phyloP scores from a whole-genome alignment of 1,140 invertebrate species.

The Drosophila kurseongensis region DNA sequence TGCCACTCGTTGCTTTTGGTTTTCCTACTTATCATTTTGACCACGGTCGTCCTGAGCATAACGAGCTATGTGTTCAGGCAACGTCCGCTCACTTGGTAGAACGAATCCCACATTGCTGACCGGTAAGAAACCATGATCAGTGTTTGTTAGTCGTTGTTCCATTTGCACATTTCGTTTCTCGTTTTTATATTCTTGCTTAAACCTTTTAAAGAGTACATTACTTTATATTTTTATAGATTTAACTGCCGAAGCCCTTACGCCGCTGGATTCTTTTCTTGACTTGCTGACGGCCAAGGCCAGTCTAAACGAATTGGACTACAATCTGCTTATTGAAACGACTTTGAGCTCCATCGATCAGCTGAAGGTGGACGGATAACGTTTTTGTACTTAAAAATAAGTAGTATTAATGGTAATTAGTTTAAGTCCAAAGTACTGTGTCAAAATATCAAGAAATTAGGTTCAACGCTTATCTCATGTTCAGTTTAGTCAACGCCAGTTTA shows the following conservation, averaged over 20 bases:
- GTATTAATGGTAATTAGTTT: slow-evolving; percentile 10
- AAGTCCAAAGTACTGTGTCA: slow-evolving; percentile 49
- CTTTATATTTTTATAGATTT: slow-evolving; percentile 86
- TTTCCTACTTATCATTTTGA: slow-evolving; percentile 71
- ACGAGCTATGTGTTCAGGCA: slow-evolving; percentile 45
- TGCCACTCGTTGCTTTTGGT: slow-evolving; percentile 71
- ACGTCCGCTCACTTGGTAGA: slow-evolving; percentile 42
- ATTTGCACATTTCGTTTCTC: background rate
- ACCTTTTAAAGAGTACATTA: background rate
- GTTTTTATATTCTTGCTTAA: background rate
- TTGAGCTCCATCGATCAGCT: slow-evolving; percentile 84
- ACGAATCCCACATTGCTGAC: slow-evolving; percentile 9
- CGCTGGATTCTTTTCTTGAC: slow-evolving; percentile 93
- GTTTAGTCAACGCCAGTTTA: background rate
- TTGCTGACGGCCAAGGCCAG: slow-evolving; percentile 93
- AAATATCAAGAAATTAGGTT: slow-evolving; percentile 22
- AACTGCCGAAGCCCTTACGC: slow-evolving; percentile 90
- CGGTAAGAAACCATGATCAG: slow-evolving; percentile 59
- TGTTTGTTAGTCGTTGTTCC: slow-evolving; percentile 45
- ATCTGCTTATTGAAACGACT: slow-evolving; percentile 92
- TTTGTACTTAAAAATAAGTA: background rate
- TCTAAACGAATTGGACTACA: slow-evolving; percentile 92
- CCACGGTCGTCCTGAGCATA: slow-evolving; percentile 54
- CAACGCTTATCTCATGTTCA: background rate
- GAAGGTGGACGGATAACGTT: slow-evolving; percentile 46